Evolutionary conservation across 53 echinoderm and acorn worm species (phyloP).

Genomic region (Patiria pectinifera): DNA sequence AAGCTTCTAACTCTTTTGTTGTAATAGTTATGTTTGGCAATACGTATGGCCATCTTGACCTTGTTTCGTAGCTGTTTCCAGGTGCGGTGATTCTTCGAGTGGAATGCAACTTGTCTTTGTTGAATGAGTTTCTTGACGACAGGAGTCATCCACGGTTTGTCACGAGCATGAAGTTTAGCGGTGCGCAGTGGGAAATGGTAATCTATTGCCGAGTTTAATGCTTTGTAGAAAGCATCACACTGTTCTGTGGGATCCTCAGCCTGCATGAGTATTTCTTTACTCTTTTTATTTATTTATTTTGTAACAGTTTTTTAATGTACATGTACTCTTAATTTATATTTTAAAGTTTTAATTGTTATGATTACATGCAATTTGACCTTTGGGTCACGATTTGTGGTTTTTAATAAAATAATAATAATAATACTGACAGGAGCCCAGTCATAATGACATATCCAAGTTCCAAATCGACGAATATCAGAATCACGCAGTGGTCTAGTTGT

Average conservation of each 20-base stretch:
- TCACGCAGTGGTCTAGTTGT: conserved; percentile 23
- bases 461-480: conserved; percentile 2
- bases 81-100: background rate
- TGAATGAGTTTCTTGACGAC: conserved; percentile 21
- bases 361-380: too few relatives aligned
- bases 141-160: conserved; percentile 7
- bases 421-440: too few relatives aligned
- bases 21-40: background rate
- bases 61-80: conserved; percentile 17
- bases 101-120: conserved; percentile 25
- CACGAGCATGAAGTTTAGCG: background rate
- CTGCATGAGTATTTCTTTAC: background rate
- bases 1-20: conserved; percentile 9
- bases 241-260: background rate
- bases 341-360: too few relatives aligned
- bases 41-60: background rate
- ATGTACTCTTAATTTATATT: too few relatives aligned
- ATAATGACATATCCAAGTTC: background rate
- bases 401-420: too few relatives aligned
- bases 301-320: too few relatives aligned
- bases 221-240: background rate
- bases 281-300: too few relatives aligned
- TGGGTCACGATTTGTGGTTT: too few relatives aligned
- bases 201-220: background rate
- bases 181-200: background rate